phyloP scores from a whole-genome alignment of 2,797 vertebrate species.

The Dallia pectoralis region DNA sequence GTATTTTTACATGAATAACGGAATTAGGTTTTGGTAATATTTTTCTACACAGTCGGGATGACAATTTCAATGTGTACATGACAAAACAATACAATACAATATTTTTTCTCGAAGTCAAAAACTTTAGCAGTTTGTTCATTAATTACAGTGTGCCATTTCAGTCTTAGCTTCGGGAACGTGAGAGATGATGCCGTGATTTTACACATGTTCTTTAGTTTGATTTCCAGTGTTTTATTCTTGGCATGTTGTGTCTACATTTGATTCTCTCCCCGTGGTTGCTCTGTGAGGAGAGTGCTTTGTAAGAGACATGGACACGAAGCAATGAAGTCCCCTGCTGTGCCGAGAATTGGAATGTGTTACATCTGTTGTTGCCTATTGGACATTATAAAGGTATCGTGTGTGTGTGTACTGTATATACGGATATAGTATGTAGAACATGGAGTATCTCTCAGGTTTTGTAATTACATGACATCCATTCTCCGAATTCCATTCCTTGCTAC shows the following conservation, averaged over 20 bases:
- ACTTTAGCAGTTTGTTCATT: too few relatives aligned
- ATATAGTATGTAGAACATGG: background rate
- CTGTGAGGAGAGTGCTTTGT: background rate
- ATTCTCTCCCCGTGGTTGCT: background rate
- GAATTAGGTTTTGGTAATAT: too few relatives aligned
- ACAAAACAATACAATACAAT: too few relatives aligned
- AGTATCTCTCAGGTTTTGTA: constrained; percentile 51
- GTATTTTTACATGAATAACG: too few relatives aligned
- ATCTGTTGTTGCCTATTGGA: constrained; percentile 63
- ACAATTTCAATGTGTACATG: too few relatives aligned
- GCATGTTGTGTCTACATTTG: constrained; percentile 1
- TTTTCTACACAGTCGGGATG: too few relatives aligned
- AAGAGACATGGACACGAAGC: background rate
- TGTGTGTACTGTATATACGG: background rate
- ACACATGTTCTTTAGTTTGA: constrained; percentile 7
- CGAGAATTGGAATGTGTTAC: constrained; percentile 56
- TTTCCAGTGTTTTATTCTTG: background rate
- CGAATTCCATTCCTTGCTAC: constrained; percentile 37
- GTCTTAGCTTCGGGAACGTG: too few relatives aligned
- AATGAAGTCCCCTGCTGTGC: constrained; percentile 51
- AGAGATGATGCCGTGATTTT: background rate
- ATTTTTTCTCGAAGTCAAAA: too few relatives aligned
- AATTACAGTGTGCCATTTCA: too few relatives aligned
- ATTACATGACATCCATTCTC: constrained; percentile 50
- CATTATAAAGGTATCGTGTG: constrained; percentile 62